Evolutionary conservation across 2,113 vertebrate species (phyloP), one percentile per base, ranked within the genome.

Genomic region (Oncorhynchus nerka): DNA sequence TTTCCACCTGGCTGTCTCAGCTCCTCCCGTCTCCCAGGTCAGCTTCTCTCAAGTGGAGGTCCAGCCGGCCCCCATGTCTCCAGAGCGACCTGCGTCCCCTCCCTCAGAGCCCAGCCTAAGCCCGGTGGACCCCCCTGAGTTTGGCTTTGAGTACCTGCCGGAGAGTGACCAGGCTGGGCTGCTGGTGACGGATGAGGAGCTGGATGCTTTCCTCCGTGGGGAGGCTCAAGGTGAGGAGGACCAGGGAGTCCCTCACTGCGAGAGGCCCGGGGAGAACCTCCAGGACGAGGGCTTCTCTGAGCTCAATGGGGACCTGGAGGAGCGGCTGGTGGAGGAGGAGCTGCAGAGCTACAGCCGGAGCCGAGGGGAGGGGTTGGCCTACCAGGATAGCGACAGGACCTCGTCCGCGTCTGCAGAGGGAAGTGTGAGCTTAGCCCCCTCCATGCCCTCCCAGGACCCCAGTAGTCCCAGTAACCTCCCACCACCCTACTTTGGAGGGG

Each of bases 171-270:
- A 92, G 83, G 92, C 91, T 26, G 90, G 93, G 75, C 45, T 90
- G 78, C 86, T 96, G 39, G 89, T 99, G 26, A 97, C 94, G 0
- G 96, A 99, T 30, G 95, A 96, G 72, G 98, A 99, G 81, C 89
- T 99, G 68, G 96, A 98, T 84, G 96, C 96, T 0, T 99, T 98
- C 87, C 90, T 98, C 68, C 94, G 88, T 83, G 92, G 92, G 13
- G 95, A 96, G 76, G 80, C 81, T 16, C 89, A 90, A 30, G 85
- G 83, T 4, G 86, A 87, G 28, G 89, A 79, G 49, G 59, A 26
- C 5, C 4, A 73, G 0, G 71, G n/a, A 0, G 19, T 72, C 39
- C 79, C 83, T 19, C 75, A 30, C 16, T 76, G 81, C n/a, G 72
- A 75, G 39, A 13, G 48, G 0, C 57, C 81, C 11, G 66, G 64